Evolutionary conservation across 37 sponge, comb jelly and placozoan genomes (phyloP).

Genomic region (Agelas oroides): DNA sequence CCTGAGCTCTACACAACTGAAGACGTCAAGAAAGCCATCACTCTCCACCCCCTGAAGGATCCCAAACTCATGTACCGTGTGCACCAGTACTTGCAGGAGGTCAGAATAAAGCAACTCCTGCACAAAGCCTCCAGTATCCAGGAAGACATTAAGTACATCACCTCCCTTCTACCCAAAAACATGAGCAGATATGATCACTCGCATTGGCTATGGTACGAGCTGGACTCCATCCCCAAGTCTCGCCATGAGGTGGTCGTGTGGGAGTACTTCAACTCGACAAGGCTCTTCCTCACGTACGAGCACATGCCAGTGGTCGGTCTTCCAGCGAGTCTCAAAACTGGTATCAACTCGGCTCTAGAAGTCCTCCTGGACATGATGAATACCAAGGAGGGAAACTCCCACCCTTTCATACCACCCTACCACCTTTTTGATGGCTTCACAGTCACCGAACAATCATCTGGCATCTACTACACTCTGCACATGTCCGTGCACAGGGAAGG

Average conservation of each 20-base stretch:
- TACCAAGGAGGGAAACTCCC: not conserved
- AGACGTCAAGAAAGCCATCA: conserved; percentile 36
- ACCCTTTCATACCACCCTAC: conserved; percentile 41
- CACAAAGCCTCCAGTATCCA: conserved; percentile 11
- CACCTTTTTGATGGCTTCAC: conserved; percentile 56
- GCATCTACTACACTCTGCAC: conserved; percentile 46
- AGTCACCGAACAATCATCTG: conserved; percentile 42
- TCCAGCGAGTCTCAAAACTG: conserved; percentile 14
- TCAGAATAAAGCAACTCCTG: conserved; percentile 2
- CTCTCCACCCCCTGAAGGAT: conserved; percentile 70
- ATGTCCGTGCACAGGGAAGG: conserved; percentile 39
- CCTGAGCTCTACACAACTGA: conserved; percentile 36
- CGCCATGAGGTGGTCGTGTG: conserved; percentile 43
- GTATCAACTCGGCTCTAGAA: conserved; percentile 55
- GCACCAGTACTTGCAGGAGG: conserved; percentile 54
- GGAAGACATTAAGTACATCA: not conserved
- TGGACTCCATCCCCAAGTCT: conserved; percentile 31
- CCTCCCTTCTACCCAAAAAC: conserved; percentile 11
- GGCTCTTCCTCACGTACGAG: conserved; percentile 27
- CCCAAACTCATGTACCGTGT: conserved; percentile 47
- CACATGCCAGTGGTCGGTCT: conserved; percentile 31
- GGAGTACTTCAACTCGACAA: conserved; percentile 64
- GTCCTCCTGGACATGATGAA: conserved; percentile 38
- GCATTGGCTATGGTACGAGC: conserved; percentile 61
- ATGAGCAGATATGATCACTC: conserved; percentile 10